Base-by-base conservation (phyloP, 2,797 vertebrate species). In the Peromyscus nudipes region DNA sequence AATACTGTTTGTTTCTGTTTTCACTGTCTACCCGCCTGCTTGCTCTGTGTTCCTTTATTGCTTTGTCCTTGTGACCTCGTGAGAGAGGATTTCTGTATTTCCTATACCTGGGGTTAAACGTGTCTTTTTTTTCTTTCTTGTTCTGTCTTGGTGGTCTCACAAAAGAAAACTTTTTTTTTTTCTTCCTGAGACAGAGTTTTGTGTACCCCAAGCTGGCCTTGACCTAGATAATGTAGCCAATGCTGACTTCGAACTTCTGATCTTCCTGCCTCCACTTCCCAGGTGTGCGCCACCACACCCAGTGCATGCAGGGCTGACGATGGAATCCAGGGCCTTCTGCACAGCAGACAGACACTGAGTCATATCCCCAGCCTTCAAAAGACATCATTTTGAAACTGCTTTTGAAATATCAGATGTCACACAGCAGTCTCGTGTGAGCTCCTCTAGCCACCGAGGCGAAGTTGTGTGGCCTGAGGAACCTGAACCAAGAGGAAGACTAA, bases 371-470 rank as follows among this genome's bases (percentile, higher is more conserved):
- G 85, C 67, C 67, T 57, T 88, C 49, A 57, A 43, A 62, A 92
- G 77, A 60, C 40, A 49, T 40, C 2, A 71, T 91, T 95, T 80
- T 95, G 91, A 96, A 96, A 89, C 95, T 73, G 60, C 87, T 57
- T 95, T 57, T 60, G 76, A 94, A 88, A 92, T 73, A 77, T 83
- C 89, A 89, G 71, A 81, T 88, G 87, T 37, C 84, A 69, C 21
- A 52, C 13, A n/a, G 84, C 80, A 92, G 16, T 94, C 92, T 88
- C 73, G 37, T 43, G 80, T 87, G 89, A 91, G 55, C 34, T 19
- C 27, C 65, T 60, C 12, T 29, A 79, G 89, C 79, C 37, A n/a
- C 91, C 0, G 7, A 3, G 60, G 69, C 67, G 85, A 69, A 75
- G 55, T 52, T 84, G 13, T 0, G 0, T 37, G 55, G 34, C 55